Percentiles rank a stretch among this genome's conserved stretches.
Conservation (phyloP, 1,140 invertebrate species). For the Drosophila pectinifera region DNA sequence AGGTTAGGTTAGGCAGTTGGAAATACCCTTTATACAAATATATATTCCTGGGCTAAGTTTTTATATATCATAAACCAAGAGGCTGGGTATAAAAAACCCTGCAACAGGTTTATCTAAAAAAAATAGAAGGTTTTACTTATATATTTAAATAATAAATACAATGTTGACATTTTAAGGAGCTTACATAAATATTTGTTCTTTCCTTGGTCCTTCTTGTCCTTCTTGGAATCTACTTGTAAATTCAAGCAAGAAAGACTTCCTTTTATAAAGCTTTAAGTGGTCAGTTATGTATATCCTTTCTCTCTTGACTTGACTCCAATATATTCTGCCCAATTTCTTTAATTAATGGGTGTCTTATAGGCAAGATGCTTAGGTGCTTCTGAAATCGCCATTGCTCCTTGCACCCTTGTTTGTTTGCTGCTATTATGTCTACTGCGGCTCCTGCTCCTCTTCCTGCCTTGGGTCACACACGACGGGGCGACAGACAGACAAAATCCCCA, state of each 20-base stretch:
- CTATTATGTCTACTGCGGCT: not conserved
- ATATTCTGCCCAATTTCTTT: not conserved
- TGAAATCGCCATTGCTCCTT: slow-evolving; percentile 5
- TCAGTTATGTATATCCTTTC: too few relatives aligned
- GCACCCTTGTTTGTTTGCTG: not conserved
- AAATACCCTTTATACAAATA: not conserved
- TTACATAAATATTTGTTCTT: not conserved
- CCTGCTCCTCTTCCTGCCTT: not conserved
- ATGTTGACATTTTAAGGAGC: too few relatives aligned
- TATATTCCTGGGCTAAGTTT: too few relatives aligned
- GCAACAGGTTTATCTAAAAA: too few relatives aligned
- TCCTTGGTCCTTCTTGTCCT: too few relatives aligned
- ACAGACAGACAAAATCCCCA: slow-evolving; percentile 20
- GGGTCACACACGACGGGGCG: slow-evolving; percentile 39
- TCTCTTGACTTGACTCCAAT: not conserved
- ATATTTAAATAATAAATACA: too few relatives aligned
- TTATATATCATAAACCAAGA: too few relatives aligned
- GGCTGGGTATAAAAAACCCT: too few relatives aligned
- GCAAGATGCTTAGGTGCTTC: slow-evolving; percentile 43
- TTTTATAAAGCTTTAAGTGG: too few relatives aligned
- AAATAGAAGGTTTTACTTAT: too few relatives aligned
- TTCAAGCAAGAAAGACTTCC: too few relatives aligned
- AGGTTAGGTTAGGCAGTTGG: rapidly evolving
- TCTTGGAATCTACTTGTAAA: not conserved
- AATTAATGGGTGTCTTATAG: slow-evolving; percentile 1